Evolutionary conservation across 1,140 invertebrate species (phyloP).

Genomic region (Dufourea novaeangliae): DNA sequence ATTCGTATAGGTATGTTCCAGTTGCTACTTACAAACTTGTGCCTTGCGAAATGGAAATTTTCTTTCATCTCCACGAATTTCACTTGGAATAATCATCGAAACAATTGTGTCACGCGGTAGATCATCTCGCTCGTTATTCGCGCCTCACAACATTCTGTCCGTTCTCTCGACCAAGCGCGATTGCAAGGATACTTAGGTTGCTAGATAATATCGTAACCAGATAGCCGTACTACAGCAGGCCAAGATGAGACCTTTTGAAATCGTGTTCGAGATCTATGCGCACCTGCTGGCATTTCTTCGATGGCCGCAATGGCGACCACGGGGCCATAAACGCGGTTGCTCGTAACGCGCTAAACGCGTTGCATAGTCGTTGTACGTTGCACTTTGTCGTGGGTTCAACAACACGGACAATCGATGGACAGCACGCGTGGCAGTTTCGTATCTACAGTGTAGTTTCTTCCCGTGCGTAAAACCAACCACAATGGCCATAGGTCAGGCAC

Average conservation of each 20-base stretch:
- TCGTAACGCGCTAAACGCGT: conserved; percentile 41
- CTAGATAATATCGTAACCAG: background rate
- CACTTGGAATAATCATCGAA: background rate
- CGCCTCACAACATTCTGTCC: background rate
- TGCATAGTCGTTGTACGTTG: conserved; percentile 46
- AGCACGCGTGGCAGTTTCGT: background rate
- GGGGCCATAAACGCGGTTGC: background rate
- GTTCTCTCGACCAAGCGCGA: background rate
- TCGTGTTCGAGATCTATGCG: conserved; percentile 21
- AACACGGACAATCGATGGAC: conserved; percentile 48
- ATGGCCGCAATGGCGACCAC: conserved; percentile 22
- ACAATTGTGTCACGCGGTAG: background rate
- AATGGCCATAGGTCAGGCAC: too few relatives aligned
- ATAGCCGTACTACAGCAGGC: background rate
- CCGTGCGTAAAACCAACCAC: too few relatives aligned
- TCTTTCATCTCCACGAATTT: too few relatives aligned
- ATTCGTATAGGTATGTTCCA: too few relatives aligned
- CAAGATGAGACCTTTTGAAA: conserved; percentile 9
- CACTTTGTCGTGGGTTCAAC: conserved; percentile 68
- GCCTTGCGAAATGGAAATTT: too few relatives aligned
- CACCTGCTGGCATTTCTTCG: conserved; percentile 24
- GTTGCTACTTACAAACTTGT: too few relatives aligned
- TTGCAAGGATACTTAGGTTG: conserved; percentile 8
- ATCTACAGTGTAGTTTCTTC: background rate
- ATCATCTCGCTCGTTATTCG: background rate